Base-by-base conservation (phyloP, 1,140 invertebrate genomes). In the Asbolus verrucosus region DNA sequence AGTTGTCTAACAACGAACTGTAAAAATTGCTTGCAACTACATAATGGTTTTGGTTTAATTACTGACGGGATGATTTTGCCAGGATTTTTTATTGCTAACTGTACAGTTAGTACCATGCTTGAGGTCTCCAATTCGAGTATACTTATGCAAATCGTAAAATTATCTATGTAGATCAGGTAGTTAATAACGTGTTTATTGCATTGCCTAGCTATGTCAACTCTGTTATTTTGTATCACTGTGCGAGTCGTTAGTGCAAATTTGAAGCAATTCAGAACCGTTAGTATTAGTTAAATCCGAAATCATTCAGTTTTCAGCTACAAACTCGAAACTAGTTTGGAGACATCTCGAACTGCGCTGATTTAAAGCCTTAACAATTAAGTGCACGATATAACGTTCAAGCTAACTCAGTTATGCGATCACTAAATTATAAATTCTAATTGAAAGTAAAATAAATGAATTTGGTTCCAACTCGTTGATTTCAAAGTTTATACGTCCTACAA, bases 121-220 rank as follows among this genome's bases (percentile, higher is more conserved):
- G 46, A 54, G 33, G 33, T 36, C 21, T 54, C 27, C 46, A 54
- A 54, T 54, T 54, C 14, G 46, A 24, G n/a, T 54, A 54, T 30
- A n/a, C n/a, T n/a, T n/a, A 54, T 54, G 46, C 46, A 27, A 54
- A 54, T 54, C 21, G 19, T 36, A 27, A 54, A 54, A 54, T 54
- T 54, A 54, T 54, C 46, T 54, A 54, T 54, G 46, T 54, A 54
- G 46, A 54, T 54, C 46, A 54, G 21, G 19, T 21, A 14, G 46
- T 54, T 54, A 54, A 54, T 54, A 54, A 54, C 46, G 46, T 54
- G 46, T 54, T 54, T 54, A 54, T 27, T 54, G 11, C 46, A 54
- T 54, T 54, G 46, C 46, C n/a, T 27, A 54, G 46, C n/a, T 13
- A 11, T 54, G 46, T 54, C 46, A 54, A 54, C 46, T 54, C 46